Evolutionary conservation across 2,888 invertebrate species (phyloP).

Genomic region (Sarcophaga caerulescens): DNA sequence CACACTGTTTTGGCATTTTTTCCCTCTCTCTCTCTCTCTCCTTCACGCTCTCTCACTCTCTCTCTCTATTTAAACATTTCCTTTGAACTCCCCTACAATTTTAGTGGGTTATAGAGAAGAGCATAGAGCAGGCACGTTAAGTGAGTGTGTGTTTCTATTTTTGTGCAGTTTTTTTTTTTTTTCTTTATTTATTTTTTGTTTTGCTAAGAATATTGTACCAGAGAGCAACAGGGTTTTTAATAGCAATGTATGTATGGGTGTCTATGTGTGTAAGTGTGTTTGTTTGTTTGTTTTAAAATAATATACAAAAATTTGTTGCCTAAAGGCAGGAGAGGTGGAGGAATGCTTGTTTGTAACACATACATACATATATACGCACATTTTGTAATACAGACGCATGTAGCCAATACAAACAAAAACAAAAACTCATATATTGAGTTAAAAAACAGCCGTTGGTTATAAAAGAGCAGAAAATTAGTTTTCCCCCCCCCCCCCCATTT

Average conservation of each 20-base stretch:
- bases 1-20: background rate
- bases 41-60: constrained; percentile 3
- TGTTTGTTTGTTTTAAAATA: background rate
- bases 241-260: background rate
- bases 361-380: too few species aligned
- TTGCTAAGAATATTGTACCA: constrained; percentile 28
- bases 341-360: too few species aligned
- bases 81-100: background rate
- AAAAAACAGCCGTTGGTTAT: background rate
- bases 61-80: background rate
- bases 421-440: background rate
- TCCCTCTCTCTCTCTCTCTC: background rate
- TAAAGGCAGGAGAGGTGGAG: background rate
- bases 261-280: background rate
- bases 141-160: background rate
- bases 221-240: background rate
- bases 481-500: background rate
- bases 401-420: background rate
- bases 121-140: background rate
- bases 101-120: background rate
- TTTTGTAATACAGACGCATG: too few species aligned
- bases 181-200: background rate
- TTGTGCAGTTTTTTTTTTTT: too few species aligned
- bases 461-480: constrained; percentile 6
- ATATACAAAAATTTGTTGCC: background rate